Base-by-base conservation (phyloP, 2,888 invertebrate genomes). In the Kuschelorhynchus macadamiae region DNA sequence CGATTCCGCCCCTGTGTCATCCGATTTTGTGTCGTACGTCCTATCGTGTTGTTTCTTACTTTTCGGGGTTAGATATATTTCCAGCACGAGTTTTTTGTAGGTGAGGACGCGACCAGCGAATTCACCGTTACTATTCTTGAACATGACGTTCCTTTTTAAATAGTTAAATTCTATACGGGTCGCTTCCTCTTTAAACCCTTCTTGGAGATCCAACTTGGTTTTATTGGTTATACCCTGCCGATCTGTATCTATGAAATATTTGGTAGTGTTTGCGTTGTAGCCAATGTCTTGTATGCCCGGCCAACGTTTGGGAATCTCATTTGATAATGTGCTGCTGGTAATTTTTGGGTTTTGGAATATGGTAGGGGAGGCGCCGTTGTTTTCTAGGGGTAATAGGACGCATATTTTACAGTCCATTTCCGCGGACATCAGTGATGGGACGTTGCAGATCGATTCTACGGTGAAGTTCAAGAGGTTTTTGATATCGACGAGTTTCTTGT, bases 391-490 rank as follows among this genome's bases (percentile, higher is more conserved):
- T 14, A 80, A 20, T 39, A 74, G 63, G 7, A 72, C 73, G 53
- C 78, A 76, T 36, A 81, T 64, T 70, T 75, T 76, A 66, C 79
- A 82, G n/a, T 77, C 73, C 77, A 79, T 77, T 30, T 79, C 73
- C 1, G 70, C 56, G 53, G 75, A 71, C 68, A 81, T 71, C 3
- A 74, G 21, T 11, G 64, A 44, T 1, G 81, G 82, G 46, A 80
- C 53, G 71, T 82, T 82, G 67, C 79, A 82, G 66, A 83, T 76
- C 1, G 82, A 81, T 73, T 83, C 82, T 1, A 82, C 55, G 1
- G 83, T 81, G 30, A 82, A 70, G 61, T 76, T 75, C 7, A 82
- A 32, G 52, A 81, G 72, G 16, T 76, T 78, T 16, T 57, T 42
- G 8, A 50, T 20, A 46, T 52, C 18, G 11, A 12, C 11, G 2